phyloP scores from a whole-genome alignment of 2,797 vertebrate genomes.

The Sebastes kiyomatsui region DNA sequence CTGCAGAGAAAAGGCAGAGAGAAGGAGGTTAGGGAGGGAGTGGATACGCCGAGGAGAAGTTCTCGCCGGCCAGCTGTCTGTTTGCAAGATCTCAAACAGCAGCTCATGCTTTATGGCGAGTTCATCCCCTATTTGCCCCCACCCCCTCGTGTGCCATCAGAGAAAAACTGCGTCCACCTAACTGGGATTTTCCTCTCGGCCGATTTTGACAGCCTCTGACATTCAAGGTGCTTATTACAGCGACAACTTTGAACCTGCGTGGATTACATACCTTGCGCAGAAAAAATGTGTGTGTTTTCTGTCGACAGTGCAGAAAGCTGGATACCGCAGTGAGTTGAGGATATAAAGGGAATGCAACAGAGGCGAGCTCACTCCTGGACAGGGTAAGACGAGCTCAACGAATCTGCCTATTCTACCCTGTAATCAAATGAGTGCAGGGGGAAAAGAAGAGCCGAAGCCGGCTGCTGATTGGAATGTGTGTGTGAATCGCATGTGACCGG shows the following conservation, averaged over 20 bases:
- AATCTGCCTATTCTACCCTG: conserved; percentile 43
- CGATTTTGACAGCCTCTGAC: conserved; percentile 43
- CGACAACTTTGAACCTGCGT: conserved; percentile 51
- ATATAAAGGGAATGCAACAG: conserved; percentile 69
- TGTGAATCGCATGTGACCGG: conserved; percentile 59
- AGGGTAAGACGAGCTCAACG: conserved; percentile 72
- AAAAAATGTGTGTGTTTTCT: conserved; percentile 54
- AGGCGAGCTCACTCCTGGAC: conserved; percentile 56
- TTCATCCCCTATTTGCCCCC: conserved; percentile 24
- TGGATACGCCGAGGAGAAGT: conserved; percentile 49
- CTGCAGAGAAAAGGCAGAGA: conserved; percentile 72
- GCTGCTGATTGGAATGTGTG: conserved; percentile 64
- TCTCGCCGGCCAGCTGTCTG: conserved; percentile 63
- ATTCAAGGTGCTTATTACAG: conserved; percentile 46
- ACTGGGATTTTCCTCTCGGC: conserved; percentile 44
- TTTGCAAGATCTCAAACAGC: conserved; percentile 46
- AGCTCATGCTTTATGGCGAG: conserved; percentile 23
- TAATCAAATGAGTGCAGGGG: conserved; percentile 60
- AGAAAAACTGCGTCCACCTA: conserved; percentile 16
- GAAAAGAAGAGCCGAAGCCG: conserved; percentile 48
- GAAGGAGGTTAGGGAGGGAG: conserved; percentile 60
- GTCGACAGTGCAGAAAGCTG: conserved; percentile 60
- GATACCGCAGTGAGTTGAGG: conserved; percentile 67
- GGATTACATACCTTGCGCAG: conserved; percentile 59
- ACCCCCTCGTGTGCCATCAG: background rate